Percentiles rank a stretch among this genome's conserved stretches.
phyloP scores from a whole-genome alignment of 2,888 invertebrate genomes.

The Hypercompe scribonia region DNA sequence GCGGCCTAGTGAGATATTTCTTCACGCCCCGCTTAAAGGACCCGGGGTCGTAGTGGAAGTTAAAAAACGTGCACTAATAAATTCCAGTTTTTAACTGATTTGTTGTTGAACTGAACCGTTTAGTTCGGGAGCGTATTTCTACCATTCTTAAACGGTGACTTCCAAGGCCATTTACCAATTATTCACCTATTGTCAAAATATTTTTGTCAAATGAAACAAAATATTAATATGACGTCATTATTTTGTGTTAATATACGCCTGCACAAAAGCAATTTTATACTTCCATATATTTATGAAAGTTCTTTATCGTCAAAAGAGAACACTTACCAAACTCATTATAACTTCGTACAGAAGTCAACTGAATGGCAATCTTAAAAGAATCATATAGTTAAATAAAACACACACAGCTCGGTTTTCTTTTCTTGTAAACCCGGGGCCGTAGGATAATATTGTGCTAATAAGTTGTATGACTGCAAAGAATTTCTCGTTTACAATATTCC shows the following conservation, averaged over 20 bases:
- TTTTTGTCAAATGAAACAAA: no score
- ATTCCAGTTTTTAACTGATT: no score
- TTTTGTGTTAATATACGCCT: not conserved
- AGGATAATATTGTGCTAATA: slow-evolving; percentile 30
- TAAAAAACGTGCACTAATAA: no score
- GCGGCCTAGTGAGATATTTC: no score
- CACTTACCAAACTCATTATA: slow-evolving; percentile 45
- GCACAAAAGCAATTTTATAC: not conserved
- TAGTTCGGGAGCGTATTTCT: no score
- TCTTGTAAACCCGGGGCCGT: slow-evolving; percentile 19
- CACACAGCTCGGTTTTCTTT: slow-evolving; percentile 18
- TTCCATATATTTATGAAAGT: not conserved
- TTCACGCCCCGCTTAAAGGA: no score
- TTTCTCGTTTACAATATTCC: not conserved
- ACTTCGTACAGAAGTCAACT: slow-evolving; percentile 26
- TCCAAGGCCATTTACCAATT: no score
- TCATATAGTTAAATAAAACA: slow-evolving; percentile 15
- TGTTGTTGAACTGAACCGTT: no score
- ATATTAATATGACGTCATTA: no score
- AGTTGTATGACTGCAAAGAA: slow-evolving; percentile 15
- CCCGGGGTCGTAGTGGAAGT: no score
- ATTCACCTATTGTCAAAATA: no score
- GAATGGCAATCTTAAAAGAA: slow-evolving; percentile 31
- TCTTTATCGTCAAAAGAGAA: slow-evolving; percentile 20
- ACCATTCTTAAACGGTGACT: no score